phyloP scores from a whole-genome alignment of 1,140 invertebrate genomes.

The Sitodiplosis mosellana region DNA sequence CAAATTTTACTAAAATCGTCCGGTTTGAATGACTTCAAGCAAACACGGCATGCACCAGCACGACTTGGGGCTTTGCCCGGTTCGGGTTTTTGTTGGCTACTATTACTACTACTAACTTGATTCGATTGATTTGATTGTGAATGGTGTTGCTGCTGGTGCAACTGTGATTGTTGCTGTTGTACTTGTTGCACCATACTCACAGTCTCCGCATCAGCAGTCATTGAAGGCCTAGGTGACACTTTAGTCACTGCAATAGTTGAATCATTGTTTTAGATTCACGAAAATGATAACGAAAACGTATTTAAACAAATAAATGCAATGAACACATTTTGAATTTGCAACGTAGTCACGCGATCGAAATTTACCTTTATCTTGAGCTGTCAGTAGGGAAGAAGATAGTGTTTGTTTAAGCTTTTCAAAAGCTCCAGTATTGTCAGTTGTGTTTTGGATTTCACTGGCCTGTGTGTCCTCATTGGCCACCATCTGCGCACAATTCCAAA shows the following conservation, averaged over 20 bases:
- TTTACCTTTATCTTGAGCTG: conserved; percentile 60
- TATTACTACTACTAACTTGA: conserved; percentile 1
- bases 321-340: too few species aligned
- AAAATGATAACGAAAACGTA: too few species aligned
- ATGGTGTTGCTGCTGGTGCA: conserved; percentile 21
- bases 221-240: conserved; percentile 38
- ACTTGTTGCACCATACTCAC: too few species aligned
- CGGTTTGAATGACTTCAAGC: conserved; percentile 67
- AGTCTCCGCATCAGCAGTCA: conserved; percentile 29
- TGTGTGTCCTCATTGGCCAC: conserved; percentile 50
- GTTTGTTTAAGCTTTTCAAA: conserved; percentile 65
- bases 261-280: too few species aligned
- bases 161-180: conserved; percentile 10
- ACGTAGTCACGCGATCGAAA: too few species aligned
- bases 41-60: conserved; percentile 63
- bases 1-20: conserved; percentile 69
- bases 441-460: conserved; percentile 27
- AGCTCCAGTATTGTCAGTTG: conserved; percentile 35
- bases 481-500: conserved; percentile 36
- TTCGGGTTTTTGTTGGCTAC: conserved; percentile 29
- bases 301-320: too few species aligned
- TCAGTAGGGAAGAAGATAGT: conserved; percentile 57
- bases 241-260: conserved; percentile 40
- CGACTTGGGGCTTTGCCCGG: conserved; percentile 47
- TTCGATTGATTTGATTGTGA: conserved; percentile 3